phyloP scores from a whole-genome alignment of 2,113 vertebrate genomes.

The Crotalus horridus region DNA sequence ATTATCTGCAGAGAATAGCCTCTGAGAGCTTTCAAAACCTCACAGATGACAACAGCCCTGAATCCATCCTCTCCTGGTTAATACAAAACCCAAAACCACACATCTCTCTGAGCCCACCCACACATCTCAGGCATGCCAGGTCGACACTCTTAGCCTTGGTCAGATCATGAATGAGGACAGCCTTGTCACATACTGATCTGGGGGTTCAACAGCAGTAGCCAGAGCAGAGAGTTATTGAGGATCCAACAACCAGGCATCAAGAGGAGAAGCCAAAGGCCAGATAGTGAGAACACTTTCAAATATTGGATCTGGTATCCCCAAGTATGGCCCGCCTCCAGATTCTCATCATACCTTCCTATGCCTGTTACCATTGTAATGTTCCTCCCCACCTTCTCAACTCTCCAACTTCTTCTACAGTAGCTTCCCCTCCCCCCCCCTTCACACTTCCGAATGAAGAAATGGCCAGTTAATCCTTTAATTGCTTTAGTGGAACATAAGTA shows the following conservation, averaged over 20 bases:
- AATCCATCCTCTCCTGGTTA: neutral
- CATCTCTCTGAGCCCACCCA: neutral
- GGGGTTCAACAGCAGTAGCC: neutral
- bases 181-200: neutral
- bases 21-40: neutral
- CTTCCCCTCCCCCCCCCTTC: neutral
- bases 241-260: neutral
- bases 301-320: neutral
- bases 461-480: neutral
- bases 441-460: neutral
- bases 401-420: neutral
- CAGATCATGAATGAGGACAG: neutral
- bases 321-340: neutral
- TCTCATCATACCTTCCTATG: neutral
- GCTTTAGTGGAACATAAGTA: neutral
- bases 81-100: neutral
- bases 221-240: neutral
- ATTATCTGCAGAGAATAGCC: neutral
- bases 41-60: neutral
- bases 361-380: neutral
- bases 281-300: neutral
- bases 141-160: neutral
- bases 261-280: neutral
- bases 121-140: neutral
- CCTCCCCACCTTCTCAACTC: neutral